A percentile compares a stretch with the other conserved stretches of the same genome.
These are phyloP conservation scores for Aythya baeri DNA, from an alignment of 2,113 vertebrate genomes.

Conservation along the genomic window DNA sequence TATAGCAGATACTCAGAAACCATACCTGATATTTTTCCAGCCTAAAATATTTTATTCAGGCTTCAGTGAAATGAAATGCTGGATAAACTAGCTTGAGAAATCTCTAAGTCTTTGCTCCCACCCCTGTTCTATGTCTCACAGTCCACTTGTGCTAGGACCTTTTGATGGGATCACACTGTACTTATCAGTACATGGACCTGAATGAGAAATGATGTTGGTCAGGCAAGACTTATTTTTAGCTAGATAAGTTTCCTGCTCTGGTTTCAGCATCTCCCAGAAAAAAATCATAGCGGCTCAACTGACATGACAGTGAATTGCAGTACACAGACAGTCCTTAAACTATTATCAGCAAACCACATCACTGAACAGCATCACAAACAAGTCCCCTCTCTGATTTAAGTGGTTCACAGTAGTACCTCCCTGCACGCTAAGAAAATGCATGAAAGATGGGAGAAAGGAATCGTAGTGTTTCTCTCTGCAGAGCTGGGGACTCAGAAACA, in stretches of 20 bases:
- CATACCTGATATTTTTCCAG: not conserved
- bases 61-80: not conserved
- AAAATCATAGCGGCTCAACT: not conserved
- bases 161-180: not conserved
- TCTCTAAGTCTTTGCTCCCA: not conserved
- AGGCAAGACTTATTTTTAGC: not conserved
- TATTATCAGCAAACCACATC: not conserved
- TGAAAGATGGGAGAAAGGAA: not conserved
- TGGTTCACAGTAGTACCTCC: not conserved
- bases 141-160: not conserved
- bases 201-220: not conserved
- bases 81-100: not conserved
- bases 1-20: not conserved
- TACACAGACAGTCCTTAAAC: not conserved
- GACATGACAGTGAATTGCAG: not conserved
- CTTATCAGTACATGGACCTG: not conserved
- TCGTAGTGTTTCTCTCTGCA: not conserved
- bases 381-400: fast-evolving
- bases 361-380: not conserved
- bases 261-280: not conserved
- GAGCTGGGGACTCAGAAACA: not conserved
- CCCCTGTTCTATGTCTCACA: not conserved
- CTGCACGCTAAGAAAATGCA: not conserved
- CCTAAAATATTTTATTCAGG: not conserved
- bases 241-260: not conserved